Evolutionary conservation across 2,888 invertebrate species (phyloP), one percentile per base, ranked within the genome.

Genomic region (Allygus modestus): DNA sequence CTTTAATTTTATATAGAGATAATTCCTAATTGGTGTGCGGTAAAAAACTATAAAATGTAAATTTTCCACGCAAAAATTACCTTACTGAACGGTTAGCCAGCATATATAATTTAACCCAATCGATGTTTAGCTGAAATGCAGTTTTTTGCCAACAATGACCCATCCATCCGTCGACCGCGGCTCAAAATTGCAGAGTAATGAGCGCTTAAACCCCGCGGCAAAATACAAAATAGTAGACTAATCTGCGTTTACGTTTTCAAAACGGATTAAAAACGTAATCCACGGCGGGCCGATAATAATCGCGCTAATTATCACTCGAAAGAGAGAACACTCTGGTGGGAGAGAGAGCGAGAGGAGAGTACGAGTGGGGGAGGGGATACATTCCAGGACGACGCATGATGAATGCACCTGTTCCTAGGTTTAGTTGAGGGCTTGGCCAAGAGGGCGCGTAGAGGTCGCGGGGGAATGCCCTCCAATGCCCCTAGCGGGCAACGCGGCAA

Each of bases 361-460:
- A 9, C 9, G 9, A 37, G 37, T 37, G 37, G 37, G 37, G 46
- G 46, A 46, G 58, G 58, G 65, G 26, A 58, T 28, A 58, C 79
- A 77, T 77, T 77, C 77, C 54, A 23, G 33, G 54, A 28, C 54
- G 26, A 54, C 58, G 81, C 41, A 65, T 81, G 23, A 81, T 81
- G 81, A 12, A 75, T 83, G 61, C 83, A 83, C 83, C 83, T 83
- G 83, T 83, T 82, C 69, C 43, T 20, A 41, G 33, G n/a, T n/a
- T n/a, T 83, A 83, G 83, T 83, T 83, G 75, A 75, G 83, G 83
- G 83, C 73, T 75, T 28, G 75, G 75, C 83, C 83, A 26, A 23
- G 11, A 33, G 83, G 73, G 83, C 43, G 83, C 83, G 73, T 33
- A 20, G 33, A 73, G 75, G 83, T 83, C 83, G 83, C 58, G 26